phyloP scores from a whole-genome alignment of 2,888 invertebrate genomes.

The Helicoverpa assulta region DNA sequence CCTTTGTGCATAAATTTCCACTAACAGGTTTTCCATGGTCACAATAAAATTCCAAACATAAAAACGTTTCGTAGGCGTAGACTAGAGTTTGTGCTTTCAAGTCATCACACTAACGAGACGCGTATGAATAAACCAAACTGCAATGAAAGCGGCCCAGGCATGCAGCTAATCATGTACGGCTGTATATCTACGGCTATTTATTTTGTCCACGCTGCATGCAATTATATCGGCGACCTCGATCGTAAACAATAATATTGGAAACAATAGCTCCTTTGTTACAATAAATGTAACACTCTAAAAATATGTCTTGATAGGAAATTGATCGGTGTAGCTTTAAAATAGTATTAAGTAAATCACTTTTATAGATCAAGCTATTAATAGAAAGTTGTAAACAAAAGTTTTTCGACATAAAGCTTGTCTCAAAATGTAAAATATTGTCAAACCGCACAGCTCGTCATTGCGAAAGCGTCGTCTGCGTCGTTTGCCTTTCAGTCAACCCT shows the following conservation, averaged over 20 bases:
- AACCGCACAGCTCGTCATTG: constrained; percentile 39
- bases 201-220: constrained; percentile 57
- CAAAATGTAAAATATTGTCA: constrained; percentile 43
- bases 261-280: constrained; percentile 53
- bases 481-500: constrained; percentile 52
- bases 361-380: no score
- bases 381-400: constrained; percentile 1
- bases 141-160: constrained; percentile 47
- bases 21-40: constrained; percentile 32
- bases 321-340: constrained; percentile 1
- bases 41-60: constrained; percentile 16
- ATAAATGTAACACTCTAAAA: constrained; percentile 48
- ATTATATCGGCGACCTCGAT: constrained; percentile 61
- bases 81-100: constrained; percentile 31
- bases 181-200: constrained; percentile 53
- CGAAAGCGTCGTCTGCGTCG: constrained; percentile 28
- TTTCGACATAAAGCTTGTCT: constrained; percentile 20
- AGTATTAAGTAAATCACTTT: background rate
- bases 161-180: constrained; percentile 51
- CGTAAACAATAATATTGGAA: constrained; percentile 50
- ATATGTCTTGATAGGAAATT: constrained; percentile 27
- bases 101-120: constrained; percentile 43
- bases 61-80: constrained; percentile 1
- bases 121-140: constrained; percentile 50
- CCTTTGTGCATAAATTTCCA: constrained; percentile 10